Base-by-base conservation (phyloP, 2,797 vertebrate genomes). In the Sebastolobus alascanus region DNA sequence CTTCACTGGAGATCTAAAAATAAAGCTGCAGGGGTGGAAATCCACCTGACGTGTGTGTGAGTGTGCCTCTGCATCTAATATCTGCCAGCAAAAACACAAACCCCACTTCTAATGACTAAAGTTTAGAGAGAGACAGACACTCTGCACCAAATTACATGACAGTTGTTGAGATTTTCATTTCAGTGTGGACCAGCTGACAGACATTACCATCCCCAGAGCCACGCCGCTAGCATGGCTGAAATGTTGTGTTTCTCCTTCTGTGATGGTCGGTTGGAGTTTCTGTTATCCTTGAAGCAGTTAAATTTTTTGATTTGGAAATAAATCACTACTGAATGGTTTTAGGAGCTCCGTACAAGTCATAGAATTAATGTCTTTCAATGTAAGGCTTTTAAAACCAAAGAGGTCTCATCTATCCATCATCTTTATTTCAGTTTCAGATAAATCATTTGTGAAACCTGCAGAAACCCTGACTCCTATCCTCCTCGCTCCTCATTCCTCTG, bases 21-120 rank as follows among this genome's bases (percentile, higher is more conserved):
- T 88, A 79, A 58, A 64, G 8, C 72, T 84, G 76, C 79, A 82
- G 72, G 67, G 82, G 87, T 81, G 75, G 78, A 82, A 79, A 60
- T 76, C 74, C 72, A 77, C 74, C 82, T 78, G 72, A 61, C 14
- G 55, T 55, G 22, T 40, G 61, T 64, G 20, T 37, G 14, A 46
- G 43, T 46, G 65, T n/a, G 81, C 75, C 78, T 88, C 80, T 85
- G 75, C 82, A 82, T 70, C 22, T 38, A 59, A 52, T 75, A 77
- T 60, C 75, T 63, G 74, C 79, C 73, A 84, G 66, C 59, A 80
- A 78, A 77, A 73, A 61, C 29, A 68, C 58, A 33, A 80, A 84
- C 77, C 73, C 68, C 56, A 80, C 68, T 73, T 35, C 25, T 40
- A 68, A 65, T 22, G 13, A 64, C 67, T 66, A 0, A 20, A 72